phyloP scores from a whole-genome alignment of 2,888 invertebrate species.

The Plemyria rubiginata region DNA sequence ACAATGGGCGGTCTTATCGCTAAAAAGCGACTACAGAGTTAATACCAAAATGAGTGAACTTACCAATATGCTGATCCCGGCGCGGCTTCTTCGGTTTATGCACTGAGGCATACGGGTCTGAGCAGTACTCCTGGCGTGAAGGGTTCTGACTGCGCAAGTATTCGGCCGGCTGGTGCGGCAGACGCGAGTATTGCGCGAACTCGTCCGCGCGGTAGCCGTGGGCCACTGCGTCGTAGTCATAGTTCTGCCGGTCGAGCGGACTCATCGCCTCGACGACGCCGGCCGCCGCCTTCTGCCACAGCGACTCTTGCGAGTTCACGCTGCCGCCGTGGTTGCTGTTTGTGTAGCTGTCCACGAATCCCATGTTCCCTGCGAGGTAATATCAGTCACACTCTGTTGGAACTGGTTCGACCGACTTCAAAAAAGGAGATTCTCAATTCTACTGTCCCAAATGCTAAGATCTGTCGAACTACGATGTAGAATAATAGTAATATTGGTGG shows the following conservation, averaged over 20 bases:
- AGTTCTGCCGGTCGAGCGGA: slow-evolving; percentile 86
- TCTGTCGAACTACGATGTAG: too few species aligned
- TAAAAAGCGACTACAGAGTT: too few species aligned
- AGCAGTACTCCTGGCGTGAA: slow-evolving; percentile 94
- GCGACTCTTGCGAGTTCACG: slow-evolving; percentile 96
- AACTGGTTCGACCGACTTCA: too few species aligned
- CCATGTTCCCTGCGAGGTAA: slow-evolving; percentile 86
- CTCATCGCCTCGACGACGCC: slow-evolving; percentile 86
- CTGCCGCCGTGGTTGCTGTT: slow-evolving; percentile 98
- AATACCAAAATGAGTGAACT: slow-evolving; percentile 43
- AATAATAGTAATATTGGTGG: too few species aligned
- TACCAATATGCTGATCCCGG: slow-evolving; percentile 94
- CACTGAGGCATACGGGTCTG: slow-evolving; percentile 94
- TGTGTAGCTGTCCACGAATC: slow-evolving; percentile 95
- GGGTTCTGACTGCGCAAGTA: slow-evolving; percentile 90
- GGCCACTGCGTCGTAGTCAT: slow-evolving; percentile 90
- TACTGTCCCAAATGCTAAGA: too few species aligned
- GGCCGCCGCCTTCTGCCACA: slow-evolving; percentile 97
- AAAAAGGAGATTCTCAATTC: too few species aligned
- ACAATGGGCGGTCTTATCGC: too few species aligned
- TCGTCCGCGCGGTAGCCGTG: slow-evolving; percentile 89
- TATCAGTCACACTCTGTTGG: neutral
- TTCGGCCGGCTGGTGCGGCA: slow-evolving; percentile 88
- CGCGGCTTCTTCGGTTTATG: slow-evolving; percentile 94
- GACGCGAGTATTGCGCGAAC: slow-evolving; percentile 93